Evolutionary conservation across 1,140 invertebrate genomes (phyloP), one percentile per base, ranked within the genome.

Genomic region (Diprion similis): DNA sequence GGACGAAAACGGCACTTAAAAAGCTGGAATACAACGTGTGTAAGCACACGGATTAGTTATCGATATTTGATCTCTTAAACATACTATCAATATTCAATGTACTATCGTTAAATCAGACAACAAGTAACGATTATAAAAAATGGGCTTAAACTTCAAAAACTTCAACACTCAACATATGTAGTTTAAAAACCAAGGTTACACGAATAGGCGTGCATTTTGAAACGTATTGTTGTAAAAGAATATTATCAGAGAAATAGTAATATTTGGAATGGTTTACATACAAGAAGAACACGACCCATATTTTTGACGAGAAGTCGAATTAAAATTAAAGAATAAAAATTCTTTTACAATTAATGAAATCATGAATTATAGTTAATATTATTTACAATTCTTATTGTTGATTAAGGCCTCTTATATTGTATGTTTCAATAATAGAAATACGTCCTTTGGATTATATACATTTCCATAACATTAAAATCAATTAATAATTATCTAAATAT

Each of bases 91-190:
- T 59, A 13, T 79, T 81, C 70, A 76, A 82, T 77, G 75, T 17
- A 59, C 77, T 82, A 82, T 73, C 79, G 74, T 77, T 78, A 76
- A 83, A 68, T 84, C 81, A 76, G 75, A 82, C 76, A 85, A 85
- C 82, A 85, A 83, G 74, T 85, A 86, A 84, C 83, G 83, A 79
- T 75, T 77, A 80, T 83, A 37, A 85, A 84, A 84, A 81, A 73
- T 81, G 74, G 78, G 77, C 82, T 85, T 86, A 86, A 83, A 85
- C 84, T 86, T 86, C 81, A 74, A 83, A 86, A 86, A 86, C 85
- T 84, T 86, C 79, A 86, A 86, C 85, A 82, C 79, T 78, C 78
- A 79, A 79, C 78, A 75, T 80, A 83, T 80, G 80, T 76, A 74
- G 77, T 78, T 71, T 75, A 79, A 79, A 80, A 77, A 80, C 79